These are phyloP conservation scores for Paralichthys olivaceus DNA, from an alignment of 2,113 vertebrate genomes.

Conservation along the genomic window DNA sequence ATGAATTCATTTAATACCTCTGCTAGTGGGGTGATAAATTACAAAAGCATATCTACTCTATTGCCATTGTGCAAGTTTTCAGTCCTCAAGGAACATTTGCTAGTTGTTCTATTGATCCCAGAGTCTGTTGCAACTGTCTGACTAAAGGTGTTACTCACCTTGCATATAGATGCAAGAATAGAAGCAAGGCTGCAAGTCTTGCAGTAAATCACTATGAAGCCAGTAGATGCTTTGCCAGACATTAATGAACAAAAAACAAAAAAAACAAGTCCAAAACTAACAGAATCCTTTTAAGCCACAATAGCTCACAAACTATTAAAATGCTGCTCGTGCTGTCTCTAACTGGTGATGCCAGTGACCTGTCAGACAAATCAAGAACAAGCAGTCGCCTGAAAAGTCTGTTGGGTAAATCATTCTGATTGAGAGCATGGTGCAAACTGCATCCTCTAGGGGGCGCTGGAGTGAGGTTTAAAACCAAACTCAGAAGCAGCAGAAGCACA, in stretches of 20 bases:
- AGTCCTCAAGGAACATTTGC: slow-evolving; percentile 1
- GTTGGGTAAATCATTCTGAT: neutral
- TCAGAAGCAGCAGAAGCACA: neutral
- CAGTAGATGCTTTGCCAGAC: neutral
- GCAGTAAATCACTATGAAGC: slow-evolving; percentile 22
- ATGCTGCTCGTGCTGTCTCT: slow-evolving; percentile 1
- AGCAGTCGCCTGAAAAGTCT: neutral
- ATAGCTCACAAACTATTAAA: neutral
- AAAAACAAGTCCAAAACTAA: neutral
- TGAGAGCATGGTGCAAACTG: neutral
- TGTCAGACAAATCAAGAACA: neutral
- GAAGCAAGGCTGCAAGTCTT: neutral
- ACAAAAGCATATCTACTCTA: neutral
- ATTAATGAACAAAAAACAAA: slow-evolving; percentile 4
- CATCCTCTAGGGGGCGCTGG: neutral
- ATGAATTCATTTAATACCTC: neutral
- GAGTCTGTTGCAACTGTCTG: neutral
- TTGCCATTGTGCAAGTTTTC: neutral
- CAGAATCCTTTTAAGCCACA: slow-evolving; percentile 21
- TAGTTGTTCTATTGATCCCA: neutral
- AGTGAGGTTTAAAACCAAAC: slow-evolving; percentile 10
- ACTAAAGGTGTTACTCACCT: neutral
- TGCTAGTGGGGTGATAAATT: neutral
- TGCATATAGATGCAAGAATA: slow-evolving; percentile 16
- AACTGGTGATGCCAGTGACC: slow-evolving; percentile 4